A percentile compares a stretch with the other conserved stretches of the same genome.
Conservation (phyloP, 2,797 vertebrate genomes). For the Pipistrellus kuhlii region DNA sequence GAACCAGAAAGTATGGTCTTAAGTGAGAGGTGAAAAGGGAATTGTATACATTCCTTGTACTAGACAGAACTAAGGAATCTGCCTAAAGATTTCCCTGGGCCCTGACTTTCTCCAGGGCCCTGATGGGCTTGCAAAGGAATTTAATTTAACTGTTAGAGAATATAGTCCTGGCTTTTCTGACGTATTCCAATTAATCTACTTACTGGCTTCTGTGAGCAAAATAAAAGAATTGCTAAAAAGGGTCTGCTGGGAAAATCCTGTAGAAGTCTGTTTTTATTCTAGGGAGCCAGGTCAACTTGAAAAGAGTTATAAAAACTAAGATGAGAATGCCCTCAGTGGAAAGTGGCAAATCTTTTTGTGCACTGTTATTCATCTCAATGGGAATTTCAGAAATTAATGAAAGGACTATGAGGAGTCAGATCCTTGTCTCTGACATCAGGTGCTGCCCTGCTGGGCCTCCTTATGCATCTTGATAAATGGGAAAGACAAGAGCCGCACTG, state of each 20-base stretch:
- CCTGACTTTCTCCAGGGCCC: background rate
- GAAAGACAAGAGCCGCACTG: background rate
- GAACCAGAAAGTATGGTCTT: background rate
- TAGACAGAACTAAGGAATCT: background rate
- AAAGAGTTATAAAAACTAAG: background rate
- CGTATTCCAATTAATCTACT: background rate
- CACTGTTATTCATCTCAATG: background rate
- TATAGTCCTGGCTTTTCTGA: background rate
- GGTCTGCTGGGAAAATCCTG: background rate
- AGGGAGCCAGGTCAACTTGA: background rate
- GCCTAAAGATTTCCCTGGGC: background rate
- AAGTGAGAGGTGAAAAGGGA: background rate
- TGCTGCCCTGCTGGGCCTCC: background rate
- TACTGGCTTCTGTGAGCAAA: background rate
- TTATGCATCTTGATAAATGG: background rate
- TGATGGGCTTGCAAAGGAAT: background rate
- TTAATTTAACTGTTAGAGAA: background rate
- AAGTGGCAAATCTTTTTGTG: background rate
- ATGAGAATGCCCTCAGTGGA: background rate
- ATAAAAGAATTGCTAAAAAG: background rate
- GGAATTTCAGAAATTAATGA: background rate
- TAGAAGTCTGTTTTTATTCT: background rate
- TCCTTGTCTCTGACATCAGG: background rate
- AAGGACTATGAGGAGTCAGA: background rate
- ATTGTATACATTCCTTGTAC: background rate